These are phyloP conservation scores for Eonycteris spelaea DNA, from an alignment of 2,113 vertebrate species.

Conservation along the genomic window DNA sequence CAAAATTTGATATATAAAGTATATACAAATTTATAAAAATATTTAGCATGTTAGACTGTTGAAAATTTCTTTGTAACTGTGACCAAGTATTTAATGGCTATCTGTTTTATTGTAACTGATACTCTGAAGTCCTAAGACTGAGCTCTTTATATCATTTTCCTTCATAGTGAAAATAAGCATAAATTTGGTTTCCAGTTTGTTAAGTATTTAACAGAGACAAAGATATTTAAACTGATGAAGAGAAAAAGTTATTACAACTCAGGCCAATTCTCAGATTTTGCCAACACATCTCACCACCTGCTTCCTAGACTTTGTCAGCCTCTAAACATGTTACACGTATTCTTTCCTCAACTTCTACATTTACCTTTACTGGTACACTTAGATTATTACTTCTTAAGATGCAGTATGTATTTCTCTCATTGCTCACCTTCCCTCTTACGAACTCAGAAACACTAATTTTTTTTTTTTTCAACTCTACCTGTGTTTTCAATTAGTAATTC, in stretches of 20 bases:
- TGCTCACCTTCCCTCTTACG: neutral
- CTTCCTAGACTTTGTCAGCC: neutral
- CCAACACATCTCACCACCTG: neutral
- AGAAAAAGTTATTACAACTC: slow-evolving; percentile 28
- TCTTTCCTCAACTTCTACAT: neutral
- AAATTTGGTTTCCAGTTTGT: neutral
- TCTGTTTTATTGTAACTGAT: neutral
- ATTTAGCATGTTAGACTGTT: slow-evolving; percentile 5
- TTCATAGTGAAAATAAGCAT: slow-evolving; percentile 1
- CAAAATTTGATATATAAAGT: neutral
- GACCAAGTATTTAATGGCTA: neutral
- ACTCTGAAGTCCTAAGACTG: neutral
- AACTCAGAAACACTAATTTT: neutral
- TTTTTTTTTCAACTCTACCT: neutral
- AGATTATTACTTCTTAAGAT: neutral
- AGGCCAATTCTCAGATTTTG: neutral
- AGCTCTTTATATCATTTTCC: neutral
- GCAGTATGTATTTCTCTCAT: neutral
- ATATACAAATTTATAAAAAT: neutral
- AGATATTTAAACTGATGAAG: neutral
- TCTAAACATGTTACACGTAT: neutral
- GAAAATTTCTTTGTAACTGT: slow-evolving; percentile 23
- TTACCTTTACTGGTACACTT: neutral
- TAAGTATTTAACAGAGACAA: slow-evolving; percentile 32
- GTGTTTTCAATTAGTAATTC: neutral